Evolutionary conservation across 2,113 vertebrate genomes (phyloP), one percentile per base, ranked within the genome.

Genomic region (Microtus oregoni): DNA sequence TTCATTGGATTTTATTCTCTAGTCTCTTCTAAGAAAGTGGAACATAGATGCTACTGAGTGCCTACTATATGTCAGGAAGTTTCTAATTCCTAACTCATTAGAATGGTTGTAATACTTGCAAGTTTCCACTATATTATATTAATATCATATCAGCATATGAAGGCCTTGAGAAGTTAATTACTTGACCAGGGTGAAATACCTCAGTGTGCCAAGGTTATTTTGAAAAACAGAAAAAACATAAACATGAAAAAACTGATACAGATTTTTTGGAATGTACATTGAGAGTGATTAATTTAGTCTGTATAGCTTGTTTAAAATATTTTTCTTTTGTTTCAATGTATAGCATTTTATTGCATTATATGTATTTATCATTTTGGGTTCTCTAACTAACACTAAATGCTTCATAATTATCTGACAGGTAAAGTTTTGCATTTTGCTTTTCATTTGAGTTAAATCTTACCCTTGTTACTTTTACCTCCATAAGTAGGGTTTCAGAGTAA

Each of bases 71-170:
- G 52, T 7, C 30, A 68, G 41, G 1, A 32, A 47, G 3, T 79
- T 89, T 82, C 47, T 92, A 20, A 61, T 20, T 55, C 28, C 24
- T 58, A 41, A 75, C 3, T 55, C 30, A 61, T 61, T 41, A 75
- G 10, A 61, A 61, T 75, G 14, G 38, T 95, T 96, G 61, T 91
- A 85, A 70, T 81, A 94, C 44, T 91, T 92, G 81, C 38, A 76
- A 52, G 26, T 0, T 12, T 63, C 72, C 22, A 26, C 3, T 52
- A 13, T 52, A 41, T 61, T 83, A 35, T 78, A 3, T 11, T 92
- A 7, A 67, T 72, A 81, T 96, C 86, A 19, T 92, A 67, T 26
- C 86, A 85, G 81, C 20, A 90, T 79, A 85, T 41, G 58, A 20
- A 92, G 22, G 44, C 55, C 50, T 9, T 61, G 26, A 94, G 0